Evolutionary conservation across 2,888 invertebrate genomes (phyloP), one percentile per base, ranked within the genome.

Genomic region (Athripsodes cinereus): DNA sequence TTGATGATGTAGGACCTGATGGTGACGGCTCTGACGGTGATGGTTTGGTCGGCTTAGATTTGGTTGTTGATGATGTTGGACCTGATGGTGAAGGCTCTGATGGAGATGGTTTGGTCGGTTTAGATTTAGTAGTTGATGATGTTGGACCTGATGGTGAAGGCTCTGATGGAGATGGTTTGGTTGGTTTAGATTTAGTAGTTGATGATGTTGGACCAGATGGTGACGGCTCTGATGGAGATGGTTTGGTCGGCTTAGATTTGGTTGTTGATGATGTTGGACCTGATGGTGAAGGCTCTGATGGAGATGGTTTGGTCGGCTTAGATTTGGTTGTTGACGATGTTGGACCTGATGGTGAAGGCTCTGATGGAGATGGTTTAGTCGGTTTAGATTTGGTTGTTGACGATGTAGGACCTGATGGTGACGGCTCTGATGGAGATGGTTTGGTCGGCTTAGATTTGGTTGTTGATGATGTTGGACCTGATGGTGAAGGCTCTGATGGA

Each of bases 231-330:
- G 40, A n/a, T 40, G 40, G 13, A 8, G 40, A 16, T 40, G 40
- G 16, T 3, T 10, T 10, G 2, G 26, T 34, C 1, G 54, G 31
- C 34, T 46, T 19, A 18, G 26, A 10, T 6, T 19, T 16, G 22
- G 34, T 13, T 1, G 48, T 2, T 13, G 48, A 16, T 2, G 48
- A 10, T 18, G 10, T 6, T 10, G 48, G 19, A 22, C 18, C n/a
- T 13, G 47, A 18, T 53, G 20, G 65, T 68, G 69, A 67, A 68
- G 64, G 60, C 57, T 53, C 48, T 72, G 69, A 76, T 18, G 22
- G 10, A 2, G 35, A 19, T 8, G 31, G 52, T 1, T 16, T 10
- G 52, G 52, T 8, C 8, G 34, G 52, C n/a, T 16, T 11, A 16
- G 16, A 5, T 5, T n/a, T 44, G 3, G 44, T 5, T 18, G 44